A percentile compares a stretch with the other conserved stretches of the same genome.
phyloP scores from a whole-genome alignment of 2,113 vertebrate species.

The Trachemys scripta region DNA sequence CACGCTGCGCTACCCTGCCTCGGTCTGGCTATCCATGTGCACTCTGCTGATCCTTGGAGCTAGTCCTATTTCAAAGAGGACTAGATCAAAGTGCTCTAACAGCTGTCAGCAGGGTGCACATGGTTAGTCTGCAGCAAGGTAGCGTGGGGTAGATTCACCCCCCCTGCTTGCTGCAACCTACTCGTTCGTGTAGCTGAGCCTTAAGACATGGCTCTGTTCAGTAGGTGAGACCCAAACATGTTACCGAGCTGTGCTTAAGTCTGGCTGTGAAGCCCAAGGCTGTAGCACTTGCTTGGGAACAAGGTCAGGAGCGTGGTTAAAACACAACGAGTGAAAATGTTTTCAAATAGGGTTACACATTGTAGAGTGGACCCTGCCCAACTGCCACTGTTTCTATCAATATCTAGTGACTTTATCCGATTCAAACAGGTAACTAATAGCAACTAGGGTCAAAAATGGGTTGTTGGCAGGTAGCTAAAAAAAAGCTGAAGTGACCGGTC shows the following conservation, averaged over 20 bases:
- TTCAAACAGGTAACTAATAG: slow-evolving; percentile 32
- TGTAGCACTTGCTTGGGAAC: slow-evolving; percentile 1
- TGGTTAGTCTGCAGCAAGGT: not conserved
- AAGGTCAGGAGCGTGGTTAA: slow-evolving; percentile 19
- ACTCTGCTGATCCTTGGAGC: not conserved
- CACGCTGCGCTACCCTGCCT: not conserved
- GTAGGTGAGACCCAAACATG: not conserved
- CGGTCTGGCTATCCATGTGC: not conserved
- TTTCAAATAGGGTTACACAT: slow-evolving; percentile 9
- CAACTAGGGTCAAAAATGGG: not conserved
- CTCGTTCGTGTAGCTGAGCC: not conserved
- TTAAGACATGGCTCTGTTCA: not conserved
- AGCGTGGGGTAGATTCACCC: not conserved
- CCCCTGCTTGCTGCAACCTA: not conserved
- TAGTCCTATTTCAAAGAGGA: not conserved
- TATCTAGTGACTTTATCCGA: not conserved
- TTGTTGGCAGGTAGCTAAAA: slow-evolving; percentile 44
- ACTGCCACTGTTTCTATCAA: slow-evolving; percentile 25
- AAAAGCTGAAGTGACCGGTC: slow-evolving; percentile 51
- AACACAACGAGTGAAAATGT: slow-evolving; percentile 24
- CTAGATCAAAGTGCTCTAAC: not conserved
- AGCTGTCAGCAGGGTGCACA: not conserved
- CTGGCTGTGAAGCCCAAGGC: not conserved
- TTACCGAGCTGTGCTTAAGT: not conserved
- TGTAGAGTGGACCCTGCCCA: not conserved